Base-by-base conservation (phyloP, 2,888 invertebrate species). In the Orthosia gracilis region DNA sequence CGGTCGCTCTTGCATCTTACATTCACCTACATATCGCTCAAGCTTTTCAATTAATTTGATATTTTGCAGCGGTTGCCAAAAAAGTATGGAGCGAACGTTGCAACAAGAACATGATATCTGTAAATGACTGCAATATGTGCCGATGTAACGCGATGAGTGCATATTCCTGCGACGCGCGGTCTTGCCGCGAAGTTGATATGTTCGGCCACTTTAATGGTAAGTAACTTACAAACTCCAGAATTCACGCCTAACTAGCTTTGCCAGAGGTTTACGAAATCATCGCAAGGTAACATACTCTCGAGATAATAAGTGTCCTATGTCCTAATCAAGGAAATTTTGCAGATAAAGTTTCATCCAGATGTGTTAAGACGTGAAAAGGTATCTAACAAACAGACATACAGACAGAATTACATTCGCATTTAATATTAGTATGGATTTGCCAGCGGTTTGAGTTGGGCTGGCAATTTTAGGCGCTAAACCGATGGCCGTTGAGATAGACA, bases 101-200 rank as follows among this genome's bases (percentile, higher is more conserved):
- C 69, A 55, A 45, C 0, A 84, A 70, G 18, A 84, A 91, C 18
- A 73, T 84, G 0, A 68, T 87, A 2, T 90, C 91, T 0, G 67
- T 96, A 4, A 96, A 96, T 78, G 96, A 96, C 58, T 96, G 96
- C 82, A 96, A 96, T 78, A 94, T 94, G 94, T 96, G 96, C 64
- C 71, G 78, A 3, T 96, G 96, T 65, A 84, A 85, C 12, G 3
- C 2, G 0, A 78, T 79, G 1, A 77, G 81, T 12, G 54, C 80
- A 45, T 96, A 89, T 80, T 73, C 58, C 0, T 96, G 96, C 82
- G 80, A 89, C 1, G 91, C 93, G 3, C 89, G 94, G 12, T 80
- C 81, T 13, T 96, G 96, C 80, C 59, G 40, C 0, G 80, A 87
- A 3, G 91, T 95, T 2, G 96, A 96, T 63, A 91, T 91, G 92